These are phyloP conservation scores for Coryphaenoides rupestris DNA, from an alignment of 2,113 vertebrate species.

Conservation along the genomic window DNA sequence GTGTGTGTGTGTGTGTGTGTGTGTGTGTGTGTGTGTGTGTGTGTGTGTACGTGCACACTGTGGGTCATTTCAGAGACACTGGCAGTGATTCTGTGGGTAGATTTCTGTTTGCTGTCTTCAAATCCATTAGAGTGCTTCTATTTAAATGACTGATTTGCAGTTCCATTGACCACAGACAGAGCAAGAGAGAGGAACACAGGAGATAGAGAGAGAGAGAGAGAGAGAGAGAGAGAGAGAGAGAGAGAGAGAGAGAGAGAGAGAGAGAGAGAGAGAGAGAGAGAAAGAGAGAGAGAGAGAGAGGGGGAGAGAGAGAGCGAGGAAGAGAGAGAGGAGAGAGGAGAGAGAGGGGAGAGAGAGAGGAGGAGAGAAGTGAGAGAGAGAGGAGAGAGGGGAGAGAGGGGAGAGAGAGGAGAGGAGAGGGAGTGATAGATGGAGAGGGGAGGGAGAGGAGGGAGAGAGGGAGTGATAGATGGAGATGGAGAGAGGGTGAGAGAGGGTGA, in stretches of 20 bases:
- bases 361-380: slow-evolving; percentile 5
- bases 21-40: slow-evolving; percentile 4
- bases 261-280: slow-evolving; percentile 25
- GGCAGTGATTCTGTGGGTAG: slow-evolving; percentile 32
- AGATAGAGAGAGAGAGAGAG: slow-evolving; percentile 6
- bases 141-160: slow-evolving; percentile 60
- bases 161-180: slow-evolving; percentile 57
- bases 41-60: slow-evolving; percentile 25
- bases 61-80: slow-evolving; percentile 36
- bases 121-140: slow-evolving; percentile 57
- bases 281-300: slow-evolving; percentile 3
- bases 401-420: too few species aligned
- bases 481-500: background rate
- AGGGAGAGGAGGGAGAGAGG: slow-evolving; percentile 3
- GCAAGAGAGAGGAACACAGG: slow-evolving; percentile 1
- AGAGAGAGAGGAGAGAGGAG: too few species aligned
- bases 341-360: slow-evolving; percentile 5
- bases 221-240: background rate
- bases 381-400: too few species aligned
- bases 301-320: too few species aligned
- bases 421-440: too few species aligned
- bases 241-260: too few species aligned
- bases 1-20: background rate
- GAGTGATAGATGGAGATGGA: background rate
- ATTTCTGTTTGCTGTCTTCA: slow-evolving; percentile 62